A percentile compares a stretch with the other conserved stretches of the same genome.
Evolutionary conservation across 1,140 invertebrate species (phyloP).

Genomic region (Drosophila gunungcola): DNA sequence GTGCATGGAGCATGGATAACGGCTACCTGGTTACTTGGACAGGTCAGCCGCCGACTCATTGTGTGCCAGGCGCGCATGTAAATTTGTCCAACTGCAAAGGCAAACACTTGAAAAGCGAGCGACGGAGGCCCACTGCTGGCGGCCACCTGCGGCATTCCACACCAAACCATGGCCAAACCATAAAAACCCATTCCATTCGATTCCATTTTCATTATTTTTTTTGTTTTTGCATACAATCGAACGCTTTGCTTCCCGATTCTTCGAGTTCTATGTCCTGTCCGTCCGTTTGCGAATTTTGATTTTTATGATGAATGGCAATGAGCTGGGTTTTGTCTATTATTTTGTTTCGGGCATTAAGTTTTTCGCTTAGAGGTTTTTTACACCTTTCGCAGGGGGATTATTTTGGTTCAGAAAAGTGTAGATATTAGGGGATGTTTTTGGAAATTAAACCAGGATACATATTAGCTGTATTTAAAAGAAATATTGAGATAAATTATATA

Average conservation of each 20-base stretch:
- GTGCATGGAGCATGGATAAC: slow-evolving; percentile 7
- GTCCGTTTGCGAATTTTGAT: slow-evolving; percentile 61
- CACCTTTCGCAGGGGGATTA: slow-evolving; percentile 21
- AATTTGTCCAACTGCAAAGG: slow-evolving; percentile 77
- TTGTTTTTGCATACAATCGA: slow-evolving; percentile 72
- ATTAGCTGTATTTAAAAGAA: neutral
- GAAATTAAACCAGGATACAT: neutral
- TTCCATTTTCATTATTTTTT: slow-evolving; percentile 26
- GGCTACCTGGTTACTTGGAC: slow-evolving; percentile 31
- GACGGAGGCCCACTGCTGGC: slow-evolving; percentile 47
- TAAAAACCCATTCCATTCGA: slow-evolving; percentile 28
- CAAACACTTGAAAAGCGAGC: slow-evolving; percentile 69
- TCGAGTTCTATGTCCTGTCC: slow-evolving; percentile 35
- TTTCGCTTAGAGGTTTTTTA: slow-evolving; percentile 30
- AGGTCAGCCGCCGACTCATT: slow-evolving; percentile 49
- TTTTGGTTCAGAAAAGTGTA: neutral
- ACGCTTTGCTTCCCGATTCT: slow-evolving; percentile 42
- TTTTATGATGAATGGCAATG: slow-evolving; percentile 66
- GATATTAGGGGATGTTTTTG: neutral
- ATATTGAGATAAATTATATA: no score
- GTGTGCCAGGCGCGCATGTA: slow-evolving; percentile 71
- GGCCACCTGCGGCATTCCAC: slow-evolving; percentile 70
- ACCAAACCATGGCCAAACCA: slow-evolving; percentile 11
- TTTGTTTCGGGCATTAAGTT: slow-evolving; percentile 33
- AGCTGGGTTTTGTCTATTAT: slow-evolving; percentile 34